Conservation (phyloP, 2,797 vertebrate species). For the Pseudomugil tenellus region DNA sequence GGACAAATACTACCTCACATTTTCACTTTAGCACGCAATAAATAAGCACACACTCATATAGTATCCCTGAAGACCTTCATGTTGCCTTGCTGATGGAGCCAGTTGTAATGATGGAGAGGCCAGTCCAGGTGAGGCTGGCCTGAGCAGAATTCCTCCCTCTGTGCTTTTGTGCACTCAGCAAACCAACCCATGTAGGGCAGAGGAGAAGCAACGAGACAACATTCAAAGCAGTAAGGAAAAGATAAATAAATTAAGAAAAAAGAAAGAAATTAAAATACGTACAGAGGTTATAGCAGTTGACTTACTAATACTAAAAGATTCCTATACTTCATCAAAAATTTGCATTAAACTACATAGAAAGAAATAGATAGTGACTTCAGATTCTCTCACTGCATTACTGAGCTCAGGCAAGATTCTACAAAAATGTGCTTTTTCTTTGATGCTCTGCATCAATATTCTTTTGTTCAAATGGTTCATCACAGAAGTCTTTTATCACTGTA, state of each 20-base stretch:
- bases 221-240: conserved; percentile 49
- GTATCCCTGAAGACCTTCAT: conserved; percentile 45
- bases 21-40: conserved; percentile 19
- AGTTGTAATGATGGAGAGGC: conserved; percentile 74
- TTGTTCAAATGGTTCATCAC: conserved; percentile 51
- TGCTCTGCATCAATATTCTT: conserved; percentile 38
- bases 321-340: conserved; percentile 16
- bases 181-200: conserved; percentile 74
- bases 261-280: conserved; percentile 26
- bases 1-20: conserved; percentile 22
- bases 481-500: conserved; percentile 55
- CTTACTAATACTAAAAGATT: conserved; percentile 33
- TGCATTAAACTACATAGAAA: conserved; percentile 32
- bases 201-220: conserved; percentile 65
- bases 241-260: conserved; percentile 4
- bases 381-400: conserved; percentile 6
- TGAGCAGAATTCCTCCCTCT: conserved; percentile 56
- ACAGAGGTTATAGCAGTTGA: conserved; percentile 33
- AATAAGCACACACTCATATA: conserved; percentile 18
- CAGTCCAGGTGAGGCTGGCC: conserved; percentile 68
- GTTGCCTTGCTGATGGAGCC: conserved; percentile 60
- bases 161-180: conserved; percentile 73
- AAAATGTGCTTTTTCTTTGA: conserved; percentile 39
- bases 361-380: conserved; percentile 25
- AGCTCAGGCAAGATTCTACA: conserved; percentile 29